These are phyloP conservation scores for Elaphurus davidianus DNA, from an alignment of 2,113 vertebrate genomes.

Conservation along the genomic window DNA sequence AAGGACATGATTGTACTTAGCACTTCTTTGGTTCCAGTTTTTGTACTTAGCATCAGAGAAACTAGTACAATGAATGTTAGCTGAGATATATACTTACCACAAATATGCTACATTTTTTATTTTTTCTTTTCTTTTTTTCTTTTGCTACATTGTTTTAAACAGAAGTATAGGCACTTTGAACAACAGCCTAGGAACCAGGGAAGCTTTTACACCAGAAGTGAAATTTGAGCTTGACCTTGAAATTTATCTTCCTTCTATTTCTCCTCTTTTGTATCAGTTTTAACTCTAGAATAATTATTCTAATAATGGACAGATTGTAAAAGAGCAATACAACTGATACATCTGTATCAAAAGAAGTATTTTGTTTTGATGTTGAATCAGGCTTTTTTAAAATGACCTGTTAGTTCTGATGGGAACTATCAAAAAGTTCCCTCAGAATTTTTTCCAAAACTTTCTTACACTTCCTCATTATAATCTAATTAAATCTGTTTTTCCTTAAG, in stretches of 20 bases:
- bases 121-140: too few relatives aligned
- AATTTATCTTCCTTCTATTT: slow-evolving; percentile 31
- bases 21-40: not conserved
- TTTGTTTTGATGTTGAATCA: slow-evolving; percentile 29
- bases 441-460: not conserved
- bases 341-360: not conserved
- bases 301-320: not conserved
- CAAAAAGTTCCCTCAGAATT: not conserved
- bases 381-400: not conserved
- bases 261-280: slow-evolving; percentile 33
- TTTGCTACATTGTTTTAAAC: not conserved
- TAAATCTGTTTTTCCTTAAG: slow-evolving; percentile 22
- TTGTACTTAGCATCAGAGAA: not conserved
- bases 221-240: slow-evolving; percentile 11
- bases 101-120: not conserved
- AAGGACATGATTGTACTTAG: not conserved
- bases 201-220: not conserved
- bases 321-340: not conserved
- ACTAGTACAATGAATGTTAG: not conserved
- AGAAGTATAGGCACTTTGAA: not conserved
- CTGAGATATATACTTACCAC: not conserved
- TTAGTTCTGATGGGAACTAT: not conserved
- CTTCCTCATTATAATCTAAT: not conserved
- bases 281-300: slow-evolving; percentile 3
- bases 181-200: not conserved